Evolutionary conservation across 2,888 invertebrate genomes (phyloP).

Genomic region (Diploptera punctata): DNA sequence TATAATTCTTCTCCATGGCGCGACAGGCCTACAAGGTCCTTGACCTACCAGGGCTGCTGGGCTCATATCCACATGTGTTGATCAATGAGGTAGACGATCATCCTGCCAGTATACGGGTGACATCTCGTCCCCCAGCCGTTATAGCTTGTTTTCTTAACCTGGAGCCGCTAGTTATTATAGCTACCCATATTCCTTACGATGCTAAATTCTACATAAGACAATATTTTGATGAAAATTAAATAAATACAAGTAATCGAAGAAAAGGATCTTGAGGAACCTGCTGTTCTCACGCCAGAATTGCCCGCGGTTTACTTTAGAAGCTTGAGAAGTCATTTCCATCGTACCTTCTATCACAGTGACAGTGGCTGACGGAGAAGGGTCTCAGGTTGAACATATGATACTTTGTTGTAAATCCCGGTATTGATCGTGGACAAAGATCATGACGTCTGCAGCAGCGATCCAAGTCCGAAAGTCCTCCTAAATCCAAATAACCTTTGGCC

Average conservation of each 20-base stretch:
- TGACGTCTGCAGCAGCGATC: conserved; percentile 78
- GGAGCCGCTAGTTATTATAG: too few species aligned
- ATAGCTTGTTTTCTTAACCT: too few species aligned
- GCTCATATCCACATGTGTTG: too few species aligned
- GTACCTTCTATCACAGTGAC: conserved; percentile 80
- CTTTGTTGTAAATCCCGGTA: conserved; percentile 66
- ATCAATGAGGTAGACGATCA: too few species aligned
- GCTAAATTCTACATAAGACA: too few species aligned
- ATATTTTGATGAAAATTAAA: too few species aligned
- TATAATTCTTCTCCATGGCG: too few species aligned
- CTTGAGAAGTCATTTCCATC: conserved; percentile 45
- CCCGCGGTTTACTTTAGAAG: neutral
- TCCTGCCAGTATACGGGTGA: too few species aligned
- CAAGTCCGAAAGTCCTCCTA: conserved; percentile 64
- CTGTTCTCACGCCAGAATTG: neutral
- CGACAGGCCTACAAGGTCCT: too few species aligned
- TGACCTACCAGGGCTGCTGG: too few species aligned
- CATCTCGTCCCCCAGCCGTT: too few species aligned
- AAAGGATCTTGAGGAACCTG: neutral
- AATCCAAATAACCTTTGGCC: conserved; percentile 65
- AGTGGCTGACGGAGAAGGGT: conserved; percentile 77
- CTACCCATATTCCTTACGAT: too few species aligned
- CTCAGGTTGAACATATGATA: conserved; percentile 71
- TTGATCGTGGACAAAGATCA: conserved; percentile 71
- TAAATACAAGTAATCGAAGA: neutral